phyloP scores from a whole-genome alignment of 2,888 invertebrate genomes.

The Drosophila flavopinicola region DNA sequence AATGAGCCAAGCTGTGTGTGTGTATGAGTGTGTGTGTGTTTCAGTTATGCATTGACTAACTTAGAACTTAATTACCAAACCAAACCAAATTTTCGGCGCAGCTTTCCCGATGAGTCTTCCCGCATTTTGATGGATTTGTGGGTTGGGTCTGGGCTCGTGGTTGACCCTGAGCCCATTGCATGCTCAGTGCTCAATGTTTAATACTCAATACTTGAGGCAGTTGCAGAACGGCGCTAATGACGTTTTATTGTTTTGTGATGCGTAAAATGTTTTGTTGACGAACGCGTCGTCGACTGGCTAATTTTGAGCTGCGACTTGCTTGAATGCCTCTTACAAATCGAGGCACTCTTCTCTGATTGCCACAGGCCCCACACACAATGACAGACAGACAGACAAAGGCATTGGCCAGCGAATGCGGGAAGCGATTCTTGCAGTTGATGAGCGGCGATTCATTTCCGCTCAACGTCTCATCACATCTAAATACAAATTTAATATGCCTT shows the following conservation, averaged over 20 bases:
- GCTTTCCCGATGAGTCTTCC: constrained; percentile 50
- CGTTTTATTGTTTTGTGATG: constrained; percentile 73
- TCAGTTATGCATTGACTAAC: constrained; percentile 53
- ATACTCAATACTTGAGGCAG: background rate
- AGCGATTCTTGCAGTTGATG: constrained; percentile 37
- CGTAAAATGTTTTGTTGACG: constrained; percentile 63
- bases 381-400: constrained; percentile 40
- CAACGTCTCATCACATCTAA: constrained; percentile 40
- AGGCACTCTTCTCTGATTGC: constrained; percentile 30
- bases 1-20: constrained; percentile 44
- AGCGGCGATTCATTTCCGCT: constrained; percentile 74
- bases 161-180: constrained; percentile 42
- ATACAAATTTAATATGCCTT: constrained; percentile 58
- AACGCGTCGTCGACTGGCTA: constrained; percentile 35
- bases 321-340: constrained; percentile 57
- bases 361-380: constrained; percentile 14
- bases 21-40: background rate
- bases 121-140: constrained; percentile 72
- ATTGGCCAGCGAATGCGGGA: constrained; percentile 60
- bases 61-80: constrained; percentile 72
- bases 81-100: constrained; percentile 53
- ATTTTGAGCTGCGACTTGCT: constrained; percentile 61
- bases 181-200: constrained; percentile 9
- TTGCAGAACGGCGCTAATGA: constrained; percentile 66
- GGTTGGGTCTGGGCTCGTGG: constrained; percentile 30